These are phyloP conservation scores for Tympanoctomys barrerae DNA, from an alignment of 2,797 vertebrate genomes.

Conservation along the genomic window DNA sequence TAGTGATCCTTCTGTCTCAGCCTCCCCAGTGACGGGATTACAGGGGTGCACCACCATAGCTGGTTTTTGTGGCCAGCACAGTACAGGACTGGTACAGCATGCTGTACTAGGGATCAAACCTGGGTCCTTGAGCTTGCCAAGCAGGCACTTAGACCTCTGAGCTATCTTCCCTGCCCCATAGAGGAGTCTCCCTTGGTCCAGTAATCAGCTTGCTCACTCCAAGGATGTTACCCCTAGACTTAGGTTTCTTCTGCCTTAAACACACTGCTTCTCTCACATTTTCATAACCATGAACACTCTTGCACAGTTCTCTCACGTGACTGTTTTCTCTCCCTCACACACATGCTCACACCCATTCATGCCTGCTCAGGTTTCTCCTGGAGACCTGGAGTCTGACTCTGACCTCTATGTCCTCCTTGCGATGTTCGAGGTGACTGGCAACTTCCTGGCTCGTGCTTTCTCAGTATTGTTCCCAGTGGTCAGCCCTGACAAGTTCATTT, in stretches of 20 bases:
- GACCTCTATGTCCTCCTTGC: background rate
- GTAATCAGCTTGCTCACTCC: background rate
- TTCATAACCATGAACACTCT: background rate
- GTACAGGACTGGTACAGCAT: no score
- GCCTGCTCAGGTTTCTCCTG: background rate
- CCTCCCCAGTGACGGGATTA: no score
- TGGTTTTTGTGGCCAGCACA: no score
- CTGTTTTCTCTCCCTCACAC: background rate
- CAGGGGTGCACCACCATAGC: no score
- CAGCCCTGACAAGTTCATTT: background rate
- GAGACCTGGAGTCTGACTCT: background rate
- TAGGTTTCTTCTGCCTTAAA: background rate
- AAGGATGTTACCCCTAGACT: background rate
- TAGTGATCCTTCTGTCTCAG: no score
- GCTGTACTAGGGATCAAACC: no score
- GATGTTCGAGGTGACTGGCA: background rate
- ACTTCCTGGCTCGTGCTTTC: background rate
- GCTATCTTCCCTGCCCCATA: no score
- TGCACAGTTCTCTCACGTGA: background rate
- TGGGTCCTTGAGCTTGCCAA: no score
- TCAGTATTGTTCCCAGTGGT: background rate
- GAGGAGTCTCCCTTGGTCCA: no score
- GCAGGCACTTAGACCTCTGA: no score
- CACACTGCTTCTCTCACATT: no score
- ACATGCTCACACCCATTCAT: background rate